Percentiles rank a stretch among this genome's conserved stretches.
Evolutionary conservation across 2,113 vertebrate genomes (phyloP).

Genomic region (Lethenteron reissneri): DNA sequence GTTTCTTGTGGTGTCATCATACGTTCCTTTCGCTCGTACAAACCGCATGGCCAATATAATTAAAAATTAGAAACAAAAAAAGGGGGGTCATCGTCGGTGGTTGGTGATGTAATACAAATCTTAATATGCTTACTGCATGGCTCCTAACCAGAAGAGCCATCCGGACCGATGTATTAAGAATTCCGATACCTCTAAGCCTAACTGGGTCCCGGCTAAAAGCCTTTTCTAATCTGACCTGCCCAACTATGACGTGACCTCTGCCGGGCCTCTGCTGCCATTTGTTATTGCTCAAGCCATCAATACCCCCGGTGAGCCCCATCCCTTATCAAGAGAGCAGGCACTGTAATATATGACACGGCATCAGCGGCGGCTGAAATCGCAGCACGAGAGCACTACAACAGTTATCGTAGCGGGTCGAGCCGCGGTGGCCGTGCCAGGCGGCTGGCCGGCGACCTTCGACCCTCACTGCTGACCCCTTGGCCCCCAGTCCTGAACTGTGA

Average conservation of each 20-base stretch:
- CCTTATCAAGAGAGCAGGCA: constrained; percentile 4
- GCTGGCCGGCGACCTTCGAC: background rate
- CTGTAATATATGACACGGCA: background rate
- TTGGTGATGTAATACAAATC: too few species aligned
- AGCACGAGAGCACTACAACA: background rate
- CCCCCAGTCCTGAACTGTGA: background rate
- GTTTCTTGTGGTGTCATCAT: too few species aligned
- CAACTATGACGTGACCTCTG: background rate
- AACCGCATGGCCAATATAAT: too few species aligned
- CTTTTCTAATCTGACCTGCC: constrained; percentile 5
- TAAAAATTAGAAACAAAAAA: too few species aligned
- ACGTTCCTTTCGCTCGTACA: too few species aligned
- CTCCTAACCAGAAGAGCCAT: too few species aligned
- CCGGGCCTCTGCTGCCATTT: background rate
- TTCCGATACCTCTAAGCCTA: background rate
- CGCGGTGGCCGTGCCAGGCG: background rate
- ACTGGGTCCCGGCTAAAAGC: constrained; percentile 3
- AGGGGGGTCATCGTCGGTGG: too few species aligned
- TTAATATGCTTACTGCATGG: too few species aligned
- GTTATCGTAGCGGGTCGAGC: background rate
- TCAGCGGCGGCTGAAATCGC: background rate
- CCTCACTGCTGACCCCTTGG: background rate
- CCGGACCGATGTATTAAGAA: too few species aligned
- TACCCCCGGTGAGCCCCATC: constrained; percentile 1
- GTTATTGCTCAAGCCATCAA: constrained; percentile 4